Conservation (phyloP, 2,888 invertebrate genomes). For the Phania funesta region DNA sequence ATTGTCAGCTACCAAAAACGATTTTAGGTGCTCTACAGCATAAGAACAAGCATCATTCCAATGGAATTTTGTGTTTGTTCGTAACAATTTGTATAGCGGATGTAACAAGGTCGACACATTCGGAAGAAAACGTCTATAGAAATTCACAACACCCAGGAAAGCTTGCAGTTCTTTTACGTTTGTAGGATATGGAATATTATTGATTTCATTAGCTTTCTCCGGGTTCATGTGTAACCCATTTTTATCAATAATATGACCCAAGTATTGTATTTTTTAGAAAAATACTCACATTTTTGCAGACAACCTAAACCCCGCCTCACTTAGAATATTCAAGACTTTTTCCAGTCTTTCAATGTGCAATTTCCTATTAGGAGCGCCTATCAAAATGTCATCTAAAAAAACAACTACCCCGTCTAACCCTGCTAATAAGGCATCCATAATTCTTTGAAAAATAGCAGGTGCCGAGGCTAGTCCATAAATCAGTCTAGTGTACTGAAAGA, state of each 20-base stretch:
- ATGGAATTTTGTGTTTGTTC: conserved; percentile 58
- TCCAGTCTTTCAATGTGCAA: conserved; percentile 29
- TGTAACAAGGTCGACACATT: conserved; percentile 70
- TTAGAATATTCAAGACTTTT: conserved; percentile 35
- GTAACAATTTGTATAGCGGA: conserved; percentile 72
- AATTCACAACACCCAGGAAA: conserved; percentile 72
- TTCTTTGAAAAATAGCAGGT: conserved; percentile 75
- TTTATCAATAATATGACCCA: conserved; percentile 29
- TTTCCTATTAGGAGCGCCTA: conserved; percentile 45
- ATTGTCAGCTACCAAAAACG: conserved; percentile 61
- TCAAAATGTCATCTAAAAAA: conserved; percentile 72
- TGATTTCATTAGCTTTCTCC: not conserved
- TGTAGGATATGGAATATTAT: conserved; percentile 47
- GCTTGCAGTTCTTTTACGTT: conserved; percentile 68
- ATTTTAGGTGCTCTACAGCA: conserved; percentile 73
- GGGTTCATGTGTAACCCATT: conserved; percentile 5
- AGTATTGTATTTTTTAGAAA: not conserved
- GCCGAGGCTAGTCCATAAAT: conserved; percentile 77
- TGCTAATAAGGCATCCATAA: conserved; percentile 69
- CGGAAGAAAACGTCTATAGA: conserved; percentile 75
- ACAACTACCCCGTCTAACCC: conserved; percentile 66
- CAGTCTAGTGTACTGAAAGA: conserved; percentile 67
- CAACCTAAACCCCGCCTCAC: conserved; percentile 48
- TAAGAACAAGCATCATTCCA: conserved; percentile 72
- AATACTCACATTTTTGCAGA: conserved; percentile 42